Conservation (phyloP, 2,888 invertebrate genomes). For the Plemyria rubiginata region DNA sequence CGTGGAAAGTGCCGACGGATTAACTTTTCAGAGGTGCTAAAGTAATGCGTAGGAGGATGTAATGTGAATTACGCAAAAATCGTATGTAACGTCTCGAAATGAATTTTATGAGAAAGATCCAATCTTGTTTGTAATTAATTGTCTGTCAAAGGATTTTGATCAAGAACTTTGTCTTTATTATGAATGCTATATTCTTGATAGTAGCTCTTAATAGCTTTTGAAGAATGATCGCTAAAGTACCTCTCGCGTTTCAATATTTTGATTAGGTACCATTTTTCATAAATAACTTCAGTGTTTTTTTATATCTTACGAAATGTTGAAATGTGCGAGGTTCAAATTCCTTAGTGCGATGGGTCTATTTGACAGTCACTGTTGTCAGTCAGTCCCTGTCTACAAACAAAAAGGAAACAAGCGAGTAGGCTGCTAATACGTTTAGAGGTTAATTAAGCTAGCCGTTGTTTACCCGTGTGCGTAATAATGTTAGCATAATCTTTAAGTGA, state of each 20-base stretch:
- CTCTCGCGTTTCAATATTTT: no score
- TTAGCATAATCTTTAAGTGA: constrained; percentile 6
- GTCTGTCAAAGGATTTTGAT: constrained; percentile 12
- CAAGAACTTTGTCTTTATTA: background rate
- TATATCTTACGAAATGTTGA: no score
- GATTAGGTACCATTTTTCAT: no score
- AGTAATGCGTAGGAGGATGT: constrained; percentile 12
- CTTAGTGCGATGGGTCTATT: no score
- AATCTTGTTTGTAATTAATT: constrained; percentile 10
- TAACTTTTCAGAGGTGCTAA: constrained; percentile 9
- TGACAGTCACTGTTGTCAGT: no score
- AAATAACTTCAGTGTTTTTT: no score
- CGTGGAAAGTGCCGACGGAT: constrained; percentile 6
- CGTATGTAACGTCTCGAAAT: background rate
- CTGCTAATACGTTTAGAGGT: no score
- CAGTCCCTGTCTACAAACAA: background rate
- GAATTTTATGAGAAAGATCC: constrained; percentile 1
- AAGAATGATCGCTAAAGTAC: no score
- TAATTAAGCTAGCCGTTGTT: no score
- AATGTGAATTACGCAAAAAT: constrained; percentile 10
- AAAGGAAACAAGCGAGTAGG: no score
- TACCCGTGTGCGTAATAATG: background rate
- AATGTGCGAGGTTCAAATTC: no score
- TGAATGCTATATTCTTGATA: background rate
- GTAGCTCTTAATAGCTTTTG: background rate